phyloP scores from a whole-genome alignment of 2,888 invertebrate species.

The Agonopterix subpropinquella region DNA sequence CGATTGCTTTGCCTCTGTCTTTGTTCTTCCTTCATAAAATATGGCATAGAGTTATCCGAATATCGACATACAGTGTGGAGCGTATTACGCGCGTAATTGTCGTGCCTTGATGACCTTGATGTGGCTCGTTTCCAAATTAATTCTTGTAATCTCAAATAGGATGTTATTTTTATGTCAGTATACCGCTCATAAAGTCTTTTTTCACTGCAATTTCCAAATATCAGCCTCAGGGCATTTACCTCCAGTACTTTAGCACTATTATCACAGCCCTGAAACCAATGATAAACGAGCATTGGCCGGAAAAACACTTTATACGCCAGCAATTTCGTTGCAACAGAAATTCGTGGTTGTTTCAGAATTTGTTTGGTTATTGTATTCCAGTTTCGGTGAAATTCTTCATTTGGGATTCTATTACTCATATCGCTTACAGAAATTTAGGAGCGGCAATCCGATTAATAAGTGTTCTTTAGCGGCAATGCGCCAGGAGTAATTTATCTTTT shows the following conservation, averaged over 20 bases:
- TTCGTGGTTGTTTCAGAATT: constrained; percentile 20
- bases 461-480: no score
- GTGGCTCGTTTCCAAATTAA: constrained; percentile 32
- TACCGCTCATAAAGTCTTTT: constrained; percentile 24
- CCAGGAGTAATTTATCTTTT: no score
- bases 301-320: constrained; percentile 43
- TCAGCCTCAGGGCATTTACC: constrained; percentile 26
- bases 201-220: constrained; percentile 21
- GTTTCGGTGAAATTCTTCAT: constrained; percentile 3
- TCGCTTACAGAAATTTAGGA: no score
- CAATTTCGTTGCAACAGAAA: constrained; percentile 25
- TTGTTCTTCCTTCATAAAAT: constrained; percentile 17
- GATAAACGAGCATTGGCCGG: constrained; percentile 35
- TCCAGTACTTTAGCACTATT: constrained; percentile 27
- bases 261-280: constrained; percentile 27
- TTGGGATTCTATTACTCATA: no score
- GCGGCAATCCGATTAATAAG: no score
- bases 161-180: constrained; percentile 31
- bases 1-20: neutral
- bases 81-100: constrained; percentile 14
- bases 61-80: constrained; percentile 15
- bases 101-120: constrained; percentile 8
- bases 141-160: constrained; percentile 30
- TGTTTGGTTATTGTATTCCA: constrained; percentile 21
- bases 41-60: constrained; percentile 19